phyloP scores from a whole-genome alignment of 2,113 vertebrate species.

The Xenopus borealis region DNA sequence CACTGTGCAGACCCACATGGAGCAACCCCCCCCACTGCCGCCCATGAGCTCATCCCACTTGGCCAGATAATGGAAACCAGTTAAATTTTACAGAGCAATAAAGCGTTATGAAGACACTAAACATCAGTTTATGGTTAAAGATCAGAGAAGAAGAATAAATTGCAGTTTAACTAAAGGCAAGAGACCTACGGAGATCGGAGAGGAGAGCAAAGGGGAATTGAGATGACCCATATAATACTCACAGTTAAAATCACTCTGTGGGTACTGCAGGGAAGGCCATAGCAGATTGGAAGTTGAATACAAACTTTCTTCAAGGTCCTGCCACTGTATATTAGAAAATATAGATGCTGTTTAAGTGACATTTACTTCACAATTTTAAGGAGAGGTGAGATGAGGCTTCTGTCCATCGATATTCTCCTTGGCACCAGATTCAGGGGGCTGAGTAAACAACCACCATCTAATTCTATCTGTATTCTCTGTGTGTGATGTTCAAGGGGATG shows the following conservation, averaged over 20 bases:
- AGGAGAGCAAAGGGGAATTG: constrained; percentile 22
- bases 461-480: no score
- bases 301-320: no score
- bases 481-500: no score
- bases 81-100: constrained; percentile 53
- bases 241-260: constrained; percentile 2
- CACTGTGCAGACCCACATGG: constrained; percentile 32
- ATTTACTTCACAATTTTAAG: no score
- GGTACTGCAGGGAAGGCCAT: not conserved
- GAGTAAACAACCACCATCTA: no score
- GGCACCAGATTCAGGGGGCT: no score
- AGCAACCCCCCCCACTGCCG: constrained; percentile 32
- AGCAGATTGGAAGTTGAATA: not conserved
- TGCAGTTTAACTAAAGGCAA: constrained; percentile 44
- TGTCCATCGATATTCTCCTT: no score
- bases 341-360: no score
- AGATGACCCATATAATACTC: constrained; percentile 25
- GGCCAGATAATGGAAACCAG: constrained; percentile 48
- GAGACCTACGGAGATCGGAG: constrained; percentile 32
- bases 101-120: constrained; percentile 52
- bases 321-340: no score
- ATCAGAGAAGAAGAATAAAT: constrained; percentile 45
- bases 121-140: constrained; percentile 48
- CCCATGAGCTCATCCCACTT: constrained; percentile 42
- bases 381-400: no score